Conservation (phyloP, 2,113 vertebrate species). For the Micronisus gabar region DNA sequence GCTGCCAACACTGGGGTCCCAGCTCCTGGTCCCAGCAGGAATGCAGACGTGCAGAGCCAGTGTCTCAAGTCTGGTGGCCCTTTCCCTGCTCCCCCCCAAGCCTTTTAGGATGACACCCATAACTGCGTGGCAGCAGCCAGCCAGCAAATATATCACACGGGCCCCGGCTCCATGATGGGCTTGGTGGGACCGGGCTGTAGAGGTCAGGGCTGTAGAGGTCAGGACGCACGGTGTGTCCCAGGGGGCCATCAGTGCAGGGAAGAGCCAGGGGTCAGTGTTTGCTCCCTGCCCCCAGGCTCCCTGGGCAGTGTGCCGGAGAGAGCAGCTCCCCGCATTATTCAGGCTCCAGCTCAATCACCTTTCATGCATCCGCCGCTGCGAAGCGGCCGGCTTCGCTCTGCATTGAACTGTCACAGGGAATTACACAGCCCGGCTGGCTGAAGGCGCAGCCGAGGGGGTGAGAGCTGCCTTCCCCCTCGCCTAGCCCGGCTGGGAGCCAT, state of each 20-base stretch:
- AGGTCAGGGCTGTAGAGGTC: background rate
- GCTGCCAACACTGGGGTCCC: background rate
- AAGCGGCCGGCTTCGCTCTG: constrained; percentile 24
- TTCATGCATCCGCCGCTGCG: background rate
- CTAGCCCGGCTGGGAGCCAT: background rate
- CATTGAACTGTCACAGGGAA: constrained; percentile 66
- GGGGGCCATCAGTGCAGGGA: background rate
- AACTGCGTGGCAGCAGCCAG: background rate
- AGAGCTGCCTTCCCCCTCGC: background rate
- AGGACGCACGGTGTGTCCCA: background rate
- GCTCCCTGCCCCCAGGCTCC: background rate
- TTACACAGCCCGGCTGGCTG: constrained; percentile 34
- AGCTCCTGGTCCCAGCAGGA: background rate
- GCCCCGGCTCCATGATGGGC: background rate
- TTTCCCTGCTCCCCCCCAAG: background rate
- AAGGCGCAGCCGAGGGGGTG: background rate
- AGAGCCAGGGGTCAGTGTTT: background rate
- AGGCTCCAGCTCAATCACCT: constrained; percentile 53
- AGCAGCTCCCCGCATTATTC: constrained; percentile 29
- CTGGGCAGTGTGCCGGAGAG: background rate
- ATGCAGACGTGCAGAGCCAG: background rate
- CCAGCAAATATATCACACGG: background rate
- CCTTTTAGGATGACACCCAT: background rate
- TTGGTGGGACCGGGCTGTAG: background rate
- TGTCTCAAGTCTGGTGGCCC: background rate